Conservation (phyloP, 2,888 invertebrate species). For the Stenodera caucasica region DNA sequence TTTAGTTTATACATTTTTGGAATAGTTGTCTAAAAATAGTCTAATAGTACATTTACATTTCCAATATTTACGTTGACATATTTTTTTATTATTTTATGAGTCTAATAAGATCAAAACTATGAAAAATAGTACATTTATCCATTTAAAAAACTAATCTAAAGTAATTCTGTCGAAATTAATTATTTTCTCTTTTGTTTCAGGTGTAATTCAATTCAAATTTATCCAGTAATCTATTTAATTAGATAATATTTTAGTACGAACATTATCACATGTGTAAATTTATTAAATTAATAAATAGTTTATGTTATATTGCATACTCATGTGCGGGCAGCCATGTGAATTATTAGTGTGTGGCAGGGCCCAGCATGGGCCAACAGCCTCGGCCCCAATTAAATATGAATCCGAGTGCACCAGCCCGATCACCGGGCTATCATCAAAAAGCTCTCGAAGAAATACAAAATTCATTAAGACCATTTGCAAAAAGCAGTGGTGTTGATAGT, state of each 20-base stretch:
- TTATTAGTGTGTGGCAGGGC: conserved; percentile 58
- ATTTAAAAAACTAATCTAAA: no score
- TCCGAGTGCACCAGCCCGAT: conserved; percentile 61
- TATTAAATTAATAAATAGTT: no score
- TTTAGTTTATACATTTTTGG: conserved; percentile 20
- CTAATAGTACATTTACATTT: conserved; percentile 1
- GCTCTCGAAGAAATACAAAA: conserved; percentile 85
- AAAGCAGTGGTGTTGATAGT: conserved; percentile 58
- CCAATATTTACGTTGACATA: background rate
- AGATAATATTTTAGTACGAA: no score
- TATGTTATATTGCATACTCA: conserved; percentile 11
- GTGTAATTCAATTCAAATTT: no score
- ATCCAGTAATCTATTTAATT: no score
- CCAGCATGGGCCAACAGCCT: conserved; percentile 60
- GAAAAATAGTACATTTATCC: no score
- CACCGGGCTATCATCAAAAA: conserved; percentile 81
- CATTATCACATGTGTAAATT: no score
- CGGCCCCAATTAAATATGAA: conserved; percentile 61
- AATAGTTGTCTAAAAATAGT: conserved; percentile 22
- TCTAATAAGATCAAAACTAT: background rate
- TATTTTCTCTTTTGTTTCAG: no score
- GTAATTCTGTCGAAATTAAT: no score
- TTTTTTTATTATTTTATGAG: background rate
- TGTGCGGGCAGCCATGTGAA: conserved; percentile 32
- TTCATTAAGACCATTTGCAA: conserved; percentile 79